Base-by-base conservation (phyloP, 2,113 vertebrate species). In the Protobothrops flavoviridis region DNA sequence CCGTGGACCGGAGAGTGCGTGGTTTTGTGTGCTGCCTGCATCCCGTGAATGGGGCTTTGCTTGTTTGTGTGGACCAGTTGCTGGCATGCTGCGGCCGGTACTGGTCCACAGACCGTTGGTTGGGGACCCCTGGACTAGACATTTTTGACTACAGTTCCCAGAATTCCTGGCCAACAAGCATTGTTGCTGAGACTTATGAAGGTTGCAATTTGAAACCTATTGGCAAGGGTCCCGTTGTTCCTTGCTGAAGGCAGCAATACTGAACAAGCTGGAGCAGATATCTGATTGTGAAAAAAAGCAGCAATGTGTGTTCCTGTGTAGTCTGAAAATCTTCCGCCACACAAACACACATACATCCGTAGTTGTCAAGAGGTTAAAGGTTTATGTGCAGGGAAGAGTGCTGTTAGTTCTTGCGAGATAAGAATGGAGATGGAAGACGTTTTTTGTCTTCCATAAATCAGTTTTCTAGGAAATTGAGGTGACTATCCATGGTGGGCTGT, bases 401-500 rank as follows among this genome's bases (percentile, higher is more conserved):
- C 24, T 57, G 3, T 33, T 56, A 20, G 55, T 15, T 56, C 55
- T 56, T 56, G 55, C 4, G 20, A 20, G 55, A n/a, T 12, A 9
- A 26, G 59, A 26, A 48, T 29, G 57, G 43, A 26, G 24, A 4
- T 29, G 89, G 12, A 56, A 12, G 11, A 24, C 24, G 7, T 13
- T 23, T 23, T 74, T 9, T n/a, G 12, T 10, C 69, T 87, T 74
- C n/a, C 20, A 52, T 13, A 17, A 33, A 33, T 4, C 17, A 33
- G 53, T n/a, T 21, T 43, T 88, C 33, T 24, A 55, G 20, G 24
- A 33, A 88, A 64, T 52, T 5, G 20, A 39, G 39, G 11, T 21
- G 12, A 8, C 39, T 93, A 23, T 92, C 93, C 53, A n/a, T 81
- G 93, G 94, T 93, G 94, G 96, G 93, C 95, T 94, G 86, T 91